Percentiles rank a stretch among this genome's conserved stretches.
These are phyloP conservation scores for Hypotaenidia philippensis DNA, from an alignment of 2,797 vertebrate genomes.

Conservation along the genomic window DNA sequence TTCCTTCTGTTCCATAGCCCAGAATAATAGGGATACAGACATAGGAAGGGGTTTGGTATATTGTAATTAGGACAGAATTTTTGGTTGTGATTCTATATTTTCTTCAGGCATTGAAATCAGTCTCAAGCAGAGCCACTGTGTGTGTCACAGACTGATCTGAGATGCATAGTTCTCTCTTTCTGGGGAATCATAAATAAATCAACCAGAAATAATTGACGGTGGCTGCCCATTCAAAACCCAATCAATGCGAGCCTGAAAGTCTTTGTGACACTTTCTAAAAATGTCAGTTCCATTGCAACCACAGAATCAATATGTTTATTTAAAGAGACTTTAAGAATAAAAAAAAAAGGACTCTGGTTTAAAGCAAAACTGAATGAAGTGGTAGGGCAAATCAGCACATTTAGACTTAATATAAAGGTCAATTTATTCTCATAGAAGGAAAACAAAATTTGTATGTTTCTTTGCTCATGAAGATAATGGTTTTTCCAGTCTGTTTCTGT, in stretches of 20 bases:
- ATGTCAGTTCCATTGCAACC: constrained; percentile 83
- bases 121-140: not conserved
- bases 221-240: constrained; percentile 81
- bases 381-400: constrained; percentile 49
- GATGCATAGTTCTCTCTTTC: constrained; percentile 67
- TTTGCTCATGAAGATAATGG: constrained; percentile 16
- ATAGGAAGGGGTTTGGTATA: not conserved
- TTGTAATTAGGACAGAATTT: not conserved
- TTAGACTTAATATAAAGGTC: constrained; percentile 65
- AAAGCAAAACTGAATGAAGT: constrained; percentile 49
- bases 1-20: not conserved
- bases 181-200: constrained; percentile 76
- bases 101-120: not conserved
- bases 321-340: constrained; percentile 88
- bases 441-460: constrained; percentile 21
- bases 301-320: constrained; percentile 88
- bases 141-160: constrained; percentile 34
- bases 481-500: constrained; percentile 20
- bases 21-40: not conserved
- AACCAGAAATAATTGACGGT: constrained; percentile 82
- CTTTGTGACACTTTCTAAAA: constrained; percentile 84
- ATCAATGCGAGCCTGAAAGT: constrained; percentile 85
- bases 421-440: constrained; percentile 22
- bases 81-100: not conserved
- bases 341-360: constrained; percentile 73